Base-by-base conservation (phyloP, 1,140 invertebrate genomes). In the Hestina assimilis region DNA sequence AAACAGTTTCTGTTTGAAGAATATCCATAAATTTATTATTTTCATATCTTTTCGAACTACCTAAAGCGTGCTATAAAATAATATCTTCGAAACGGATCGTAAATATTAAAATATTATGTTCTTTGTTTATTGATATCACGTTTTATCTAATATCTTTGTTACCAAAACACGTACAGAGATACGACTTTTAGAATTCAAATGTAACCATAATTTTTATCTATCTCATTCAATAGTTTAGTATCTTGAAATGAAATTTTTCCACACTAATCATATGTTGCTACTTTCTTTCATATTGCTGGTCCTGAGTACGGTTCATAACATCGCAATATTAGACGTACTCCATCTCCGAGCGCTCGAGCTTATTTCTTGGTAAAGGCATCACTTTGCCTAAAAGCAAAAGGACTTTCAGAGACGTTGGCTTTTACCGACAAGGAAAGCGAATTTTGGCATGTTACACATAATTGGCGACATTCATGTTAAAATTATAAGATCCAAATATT, bases 321-420 rank as follows among this genome's bases (percentile, higher is more conserved):
- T 33, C 53, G 28, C 53, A 46, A 46, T 21, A 62, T 63, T 55
- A 59, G 55, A 69, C 52, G 57, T 59, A 57, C 63, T 69, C 59
- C 63, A 66, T 69, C 69, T 70, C 33, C 51, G 59, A 66, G 42
- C 40, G 59, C 57, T 54, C 40, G 54, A 51, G 64, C 65, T 66
- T 72, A 79, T 79, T 75, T 73, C 70, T 72, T 75, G 66, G 64
- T 21, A 72, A 65, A 71, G 63, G 59, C 52, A 54, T 59, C 56
- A 60, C 55, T 75, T 69, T 64, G 63, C 59, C 56, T 66, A 56
- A 58, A 66, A 59, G 59, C 33, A 63, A 65, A 71, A 72, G 64
- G 68, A 66, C 61, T 74, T 70, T 66, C 63, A 33, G 45, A 35
- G 45, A 61, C 51, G 59, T 24, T 45, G 20, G 42, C 45, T 47